Evolutionary conservation across 2,888 invertebrate genomes (phyloP).

Genomic region (Mactromeris polynyma): DNA sequence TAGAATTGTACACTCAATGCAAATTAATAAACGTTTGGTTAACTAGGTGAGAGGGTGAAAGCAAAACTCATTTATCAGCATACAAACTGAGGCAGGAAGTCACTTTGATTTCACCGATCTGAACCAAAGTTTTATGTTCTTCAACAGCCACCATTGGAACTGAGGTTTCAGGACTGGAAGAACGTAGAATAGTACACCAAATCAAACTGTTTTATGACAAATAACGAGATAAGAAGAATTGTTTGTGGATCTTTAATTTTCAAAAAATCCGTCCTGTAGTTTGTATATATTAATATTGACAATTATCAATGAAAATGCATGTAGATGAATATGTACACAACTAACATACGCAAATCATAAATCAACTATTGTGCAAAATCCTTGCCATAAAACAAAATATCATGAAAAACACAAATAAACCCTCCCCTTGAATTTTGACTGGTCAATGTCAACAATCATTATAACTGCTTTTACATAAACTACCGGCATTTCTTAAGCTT

Average conservation of each 20-base stretch:
- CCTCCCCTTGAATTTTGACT: neutral
- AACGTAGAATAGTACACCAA: too few relatives aligned
- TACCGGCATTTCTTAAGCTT: too few relatives aligned
- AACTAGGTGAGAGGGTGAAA: too few relatives aligned
- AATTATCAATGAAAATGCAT: neutral
- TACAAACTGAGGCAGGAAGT: too few relatives aligned
- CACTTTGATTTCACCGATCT: too few relatives aligned
- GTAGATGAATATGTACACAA: neutral
- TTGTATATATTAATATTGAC: conserved; percentile 11
- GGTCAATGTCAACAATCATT: neutral
- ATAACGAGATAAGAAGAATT: neutral
- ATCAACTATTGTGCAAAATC: neutral
- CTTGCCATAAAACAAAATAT: neutral
- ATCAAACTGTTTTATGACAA: neutral
- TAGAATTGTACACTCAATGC: too few relatives aligned
- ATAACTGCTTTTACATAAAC: too few relatives aligned
- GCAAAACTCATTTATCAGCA: too few relatives aligned
- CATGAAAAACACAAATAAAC: neutral
- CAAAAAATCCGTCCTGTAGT: neutral
- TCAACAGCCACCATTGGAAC: too few relatives aligned
- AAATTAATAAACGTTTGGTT: too few relatives aligned
- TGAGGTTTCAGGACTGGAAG: too few relatives aligned
- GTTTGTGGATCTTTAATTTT: neutral
- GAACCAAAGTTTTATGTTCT: too few relatives aligned
- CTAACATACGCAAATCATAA: neutral